Evolutionary conservation across 2,113 vertebrate species (phyloP).

Genomic region (Pogona vitticeps): DNA sequence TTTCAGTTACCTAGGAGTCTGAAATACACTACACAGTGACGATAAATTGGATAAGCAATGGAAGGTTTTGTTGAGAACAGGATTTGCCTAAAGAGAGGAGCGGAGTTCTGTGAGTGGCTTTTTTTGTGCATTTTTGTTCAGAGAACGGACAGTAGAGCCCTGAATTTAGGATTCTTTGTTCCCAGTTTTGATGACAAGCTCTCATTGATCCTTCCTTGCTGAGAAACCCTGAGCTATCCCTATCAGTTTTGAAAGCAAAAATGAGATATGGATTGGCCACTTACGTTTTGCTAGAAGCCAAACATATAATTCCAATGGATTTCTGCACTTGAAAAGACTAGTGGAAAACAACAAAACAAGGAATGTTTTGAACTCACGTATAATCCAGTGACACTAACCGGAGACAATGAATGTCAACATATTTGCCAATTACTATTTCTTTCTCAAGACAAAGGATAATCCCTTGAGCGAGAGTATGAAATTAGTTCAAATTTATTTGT

Average conservation of each 20-base stretch:
- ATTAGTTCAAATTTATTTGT: not conserved
- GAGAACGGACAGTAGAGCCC: not conserved
- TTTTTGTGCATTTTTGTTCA: not conserved
- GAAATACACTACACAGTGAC: not conserved
- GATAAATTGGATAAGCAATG: not conserved
- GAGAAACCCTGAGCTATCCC: not conserved
- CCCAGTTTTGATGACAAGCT: not conserved
- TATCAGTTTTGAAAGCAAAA: not conserved
- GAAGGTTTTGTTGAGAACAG: not conserved
- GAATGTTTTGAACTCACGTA: not conserved
- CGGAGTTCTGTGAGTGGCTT: not conserved
- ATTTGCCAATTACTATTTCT: not conserved
- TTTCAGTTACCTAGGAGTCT: not conserved
- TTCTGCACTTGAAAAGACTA: not conserved
- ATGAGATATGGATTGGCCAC: not conserved
- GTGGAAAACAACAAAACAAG: not conserved
- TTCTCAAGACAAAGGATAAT: not conserved
- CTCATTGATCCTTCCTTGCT: not conserved
- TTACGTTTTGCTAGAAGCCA: not conserved
- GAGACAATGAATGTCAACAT: not conserved
- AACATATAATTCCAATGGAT: not conserved
- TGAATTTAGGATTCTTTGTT: slow-evolving; percentile 2
- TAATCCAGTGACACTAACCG: not conserved
- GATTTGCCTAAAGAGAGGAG: not conserved
- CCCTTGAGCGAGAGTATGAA: not conserved